Base-by-base conservation (phyloP, 53 echinoderm and acorn worm genomes). In the Hippasteria phrygiana region DNA sequence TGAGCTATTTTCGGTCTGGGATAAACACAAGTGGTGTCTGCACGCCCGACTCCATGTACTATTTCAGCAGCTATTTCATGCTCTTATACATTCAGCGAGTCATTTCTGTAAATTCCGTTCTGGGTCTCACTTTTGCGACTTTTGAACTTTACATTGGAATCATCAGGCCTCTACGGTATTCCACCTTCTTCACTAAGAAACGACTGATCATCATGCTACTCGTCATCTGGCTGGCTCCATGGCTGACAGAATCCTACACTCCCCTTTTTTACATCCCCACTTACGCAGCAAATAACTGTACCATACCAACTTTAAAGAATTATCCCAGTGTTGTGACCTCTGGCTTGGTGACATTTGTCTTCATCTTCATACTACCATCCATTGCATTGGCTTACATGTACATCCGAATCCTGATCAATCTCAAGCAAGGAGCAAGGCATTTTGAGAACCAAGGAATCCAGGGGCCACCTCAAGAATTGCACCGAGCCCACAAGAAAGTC, bases 391-490 rank as follows among this genome's bases (percentile, higher is more conserved):
- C 62, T 27, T 59, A 22, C 62, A 79, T 79, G 79, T 56, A 79
- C 59, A 37, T 56, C 36, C 27, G 39, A 20, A 79, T 79, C 59
- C 55, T 79, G 39, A 17, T 79, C 59, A 79, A 79, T 59, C 59
- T 79, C 39, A 79, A 79, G 59, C 2, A 20, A 59, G 79, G 79
- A 16, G 79, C 79, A 13, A 38, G 40, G 28, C 36, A 41, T 59
- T 59, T 79, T 55, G 79, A 79, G 41, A 37, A 62, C 8, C 64
- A 64, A 64, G 81, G 81, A 39, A 45, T 81, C 81, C 81, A 81
- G 55, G 65, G 81, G 1, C 81, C 81, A 43, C 63, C 64, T 43
- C 81, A 63, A 62, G 81, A 81, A 43, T 31, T 81, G 42, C 59
- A 37, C 38, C 79, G 59, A 37, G 79, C 79, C 33, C 38, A 56